phyloP scores from a whole-genome alignment of 2,113 vertebrate genomes.

The Pterocles gutturalis region DNA sequence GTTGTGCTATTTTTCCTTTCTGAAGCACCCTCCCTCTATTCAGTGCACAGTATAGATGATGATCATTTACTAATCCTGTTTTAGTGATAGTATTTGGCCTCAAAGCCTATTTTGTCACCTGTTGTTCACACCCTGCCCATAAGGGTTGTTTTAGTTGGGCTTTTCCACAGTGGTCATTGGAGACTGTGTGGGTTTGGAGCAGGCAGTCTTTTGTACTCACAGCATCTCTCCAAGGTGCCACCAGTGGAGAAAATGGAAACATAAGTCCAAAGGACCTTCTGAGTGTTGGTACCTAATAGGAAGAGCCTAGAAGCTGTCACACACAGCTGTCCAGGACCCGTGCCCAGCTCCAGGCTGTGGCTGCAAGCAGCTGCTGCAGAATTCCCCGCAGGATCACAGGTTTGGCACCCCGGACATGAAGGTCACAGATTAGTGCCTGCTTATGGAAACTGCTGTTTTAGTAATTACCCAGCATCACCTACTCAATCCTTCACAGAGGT shows the following conservation, averaged over 20 bases:
- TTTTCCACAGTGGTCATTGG: not conserved
- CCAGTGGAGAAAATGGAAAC: not conserved
- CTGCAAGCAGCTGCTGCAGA: not conserved
- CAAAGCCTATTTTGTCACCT: not conserved
- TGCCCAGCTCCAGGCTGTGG: not conserved
- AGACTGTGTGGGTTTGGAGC: not conserved
- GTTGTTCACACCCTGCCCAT: not conserved
- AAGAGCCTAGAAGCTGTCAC: not conserved
- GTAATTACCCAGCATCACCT: not conserved
- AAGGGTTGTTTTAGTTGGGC: not conserved
- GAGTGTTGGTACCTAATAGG: not conserved
- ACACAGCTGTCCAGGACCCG: not conserved
- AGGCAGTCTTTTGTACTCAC: not conserved
- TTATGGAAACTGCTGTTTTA: not conserved
- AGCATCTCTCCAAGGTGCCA: not conserved
- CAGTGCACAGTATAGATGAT: not conserved
- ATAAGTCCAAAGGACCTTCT: not conserved
- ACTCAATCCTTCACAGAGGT: not conserved
- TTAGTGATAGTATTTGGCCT: not conserved
- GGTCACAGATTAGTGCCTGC: not conserved
- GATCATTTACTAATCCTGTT: not conserved
- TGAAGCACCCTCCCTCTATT: not conserved
- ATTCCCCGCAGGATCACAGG: not conserved
- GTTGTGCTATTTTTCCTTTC: not conserved
- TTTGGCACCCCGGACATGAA: not conserved